Base-by-base conservation (phyloP, 2,113 vertebrate species). In the Stegostoma tigrinum region DNA sequence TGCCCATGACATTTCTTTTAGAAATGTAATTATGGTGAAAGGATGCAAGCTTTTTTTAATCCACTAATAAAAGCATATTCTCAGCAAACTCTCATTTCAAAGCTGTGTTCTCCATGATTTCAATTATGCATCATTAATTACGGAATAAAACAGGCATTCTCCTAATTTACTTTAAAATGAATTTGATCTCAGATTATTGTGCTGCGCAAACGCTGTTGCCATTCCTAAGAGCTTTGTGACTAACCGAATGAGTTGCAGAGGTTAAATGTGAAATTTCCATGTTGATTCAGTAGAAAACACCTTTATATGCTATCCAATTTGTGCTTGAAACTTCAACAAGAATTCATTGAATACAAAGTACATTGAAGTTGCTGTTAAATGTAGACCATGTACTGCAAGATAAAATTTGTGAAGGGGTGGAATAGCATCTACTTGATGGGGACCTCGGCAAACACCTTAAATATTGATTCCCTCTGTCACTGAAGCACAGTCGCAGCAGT, bases 71-170 rank as follows among this genome's bases (percentile, higher is more conserved):
- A 93, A 66, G 5, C n/a, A 34, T 66, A 93, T 67, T 93, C 64
- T 66, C 64, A 4, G 89, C 38, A 93, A 93, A 38, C 38, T 83
- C 87, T n/a, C 27, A n/a, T 64, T 91, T 64, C 61, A 66, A 93
- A 93, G 89, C 89, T 14, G 64, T 66, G 80, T 66, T 93, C 89
- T 93, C 55, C 89, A 93, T 66, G 61, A 66, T 93, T 93, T 93
- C 34, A 66, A 21, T 38, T 17, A 23, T n/a, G 61, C 64, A 61
- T 66, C 61, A 93, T 93, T 93, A 38, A 93, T 93, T 64, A 93
- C 45, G 80, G 80, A 83, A 19, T 93, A 93, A 93, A 93, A n/a
- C 61, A 66, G 89, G 17, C 89, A 66, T 66, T 91, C 61, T 91
- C 34, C 34, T 17, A 66, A 19, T n/a, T 93, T 93, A 66, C 89